These are phyloP conservation scores for Delphinus delphis DNA, from an alignment of 2,113 vertebrate species.

Conservation along the genomic window DNA sequence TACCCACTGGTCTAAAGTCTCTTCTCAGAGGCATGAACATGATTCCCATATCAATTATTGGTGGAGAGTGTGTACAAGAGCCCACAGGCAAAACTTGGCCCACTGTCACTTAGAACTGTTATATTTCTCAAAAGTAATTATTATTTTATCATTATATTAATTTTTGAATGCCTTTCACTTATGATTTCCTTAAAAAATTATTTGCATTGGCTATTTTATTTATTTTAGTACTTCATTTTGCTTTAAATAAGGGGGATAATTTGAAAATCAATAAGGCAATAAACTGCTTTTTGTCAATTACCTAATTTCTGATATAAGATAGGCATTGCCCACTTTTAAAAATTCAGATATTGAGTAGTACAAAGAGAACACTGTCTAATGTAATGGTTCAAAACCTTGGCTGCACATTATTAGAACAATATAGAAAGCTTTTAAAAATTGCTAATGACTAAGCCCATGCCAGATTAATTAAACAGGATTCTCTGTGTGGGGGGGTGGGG, in stretches of 20 bases:
- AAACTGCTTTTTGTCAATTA: constrained; percentile 14
- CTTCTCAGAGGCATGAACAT: neutral
- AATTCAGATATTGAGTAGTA: neutral
- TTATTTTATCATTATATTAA: neutral
- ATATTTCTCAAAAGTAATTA: neutral
- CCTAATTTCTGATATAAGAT: neutral
- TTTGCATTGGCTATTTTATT: neutral
- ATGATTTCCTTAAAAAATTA: neutral
- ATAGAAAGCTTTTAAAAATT: neutral
- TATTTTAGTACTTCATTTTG: neutral
- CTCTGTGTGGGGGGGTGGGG: neutral
- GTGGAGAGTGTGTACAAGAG: neutral
- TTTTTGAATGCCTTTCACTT: constrained; percentile 17
- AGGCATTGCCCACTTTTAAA: neutral
- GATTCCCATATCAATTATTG: neutral
- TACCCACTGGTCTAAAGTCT: neutral
- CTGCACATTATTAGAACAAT: neutral
- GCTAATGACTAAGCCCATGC: neutral
- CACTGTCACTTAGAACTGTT: neutral
- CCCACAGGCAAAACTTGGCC: neutral
- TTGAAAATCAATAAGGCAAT: constrained; percentile 8
- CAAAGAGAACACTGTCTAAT: neutral
- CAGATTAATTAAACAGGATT: neutral
- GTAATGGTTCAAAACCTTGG: neutral
- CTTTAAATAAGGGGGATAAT: neutral